These are phyloP conservation scores for Ceriagrion tenellum DNA, from an alignment of 2,888 invertebrate genomes.

Conservation along the genomic window DNA sequence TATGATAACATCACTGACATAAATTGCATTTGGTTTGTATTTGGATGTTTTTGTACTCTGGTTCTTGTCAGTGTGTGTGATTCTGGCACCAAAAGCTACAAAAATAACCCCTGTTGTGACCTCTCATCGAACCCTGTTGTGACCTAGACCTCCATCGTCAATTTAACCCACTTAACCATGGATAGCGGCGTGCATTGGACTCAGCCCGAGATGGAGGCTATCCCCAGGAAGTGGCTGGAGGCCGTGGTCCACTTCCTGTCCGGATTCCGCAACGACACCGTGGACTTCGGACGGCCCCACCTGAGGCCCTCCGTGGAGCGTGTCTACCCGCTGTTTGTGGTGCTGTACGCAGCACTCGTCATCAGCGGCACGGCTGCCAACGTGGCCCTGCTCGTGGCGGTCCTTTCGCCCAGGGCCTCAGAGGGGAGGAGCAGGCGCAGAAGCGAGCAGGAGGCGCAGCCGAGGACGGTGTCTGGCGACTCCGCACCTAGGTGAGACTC, in stretches of 20 bases:
- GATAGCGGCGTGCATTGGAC: conserved; percentile 33
- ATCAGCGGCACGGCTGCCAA: conserved; percentile 82
- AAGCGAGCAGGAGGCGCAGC: not conserved
- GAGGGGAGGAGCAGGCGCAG: conserved; percentile 16
- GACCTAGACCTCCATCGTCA: not conserved
- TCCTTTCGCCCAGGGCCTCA: conserved; percentile 75
- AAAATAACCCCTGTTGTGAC: not conserved
- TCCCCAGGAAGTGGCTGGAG: conserved; percentile 75
- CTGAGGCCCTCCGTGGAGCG: conserved; percentile 81
- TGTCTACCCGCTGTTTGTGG: conserved; percentile 83
- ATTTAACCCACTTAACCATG: not conserved
- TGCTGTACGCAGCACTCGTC: conserved; percentile 82
- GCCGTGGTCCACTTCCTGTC: conserved; percentile 76
- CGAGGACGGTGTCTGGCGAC: conserved; percentile 21
- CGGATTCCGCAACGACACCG: conserved; percentile 76
- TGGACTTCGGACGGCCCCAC: conserved; percentile 82
- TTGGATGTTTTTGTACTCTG: too few relatives aligned
- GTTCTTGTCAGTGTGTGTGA: not conserved
- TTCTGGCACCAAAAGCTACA: not conserved
- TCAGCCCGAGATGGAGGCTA: conserved; percentile 70
- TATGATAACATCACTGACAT: too few relatives aligned
- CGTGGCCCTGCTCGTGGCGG: conserved; percentile 80
- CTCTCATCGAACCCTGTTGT: not conserved
- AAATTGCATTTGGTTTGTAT: too few relatives aligned
- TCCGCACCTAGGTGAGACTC: not conserved